These are phyloP conservation scores for Andricus quercusramuli DNA, from an alignment of 2,888 invertebrate genomes.

Conservation along the genomic window DNA sequence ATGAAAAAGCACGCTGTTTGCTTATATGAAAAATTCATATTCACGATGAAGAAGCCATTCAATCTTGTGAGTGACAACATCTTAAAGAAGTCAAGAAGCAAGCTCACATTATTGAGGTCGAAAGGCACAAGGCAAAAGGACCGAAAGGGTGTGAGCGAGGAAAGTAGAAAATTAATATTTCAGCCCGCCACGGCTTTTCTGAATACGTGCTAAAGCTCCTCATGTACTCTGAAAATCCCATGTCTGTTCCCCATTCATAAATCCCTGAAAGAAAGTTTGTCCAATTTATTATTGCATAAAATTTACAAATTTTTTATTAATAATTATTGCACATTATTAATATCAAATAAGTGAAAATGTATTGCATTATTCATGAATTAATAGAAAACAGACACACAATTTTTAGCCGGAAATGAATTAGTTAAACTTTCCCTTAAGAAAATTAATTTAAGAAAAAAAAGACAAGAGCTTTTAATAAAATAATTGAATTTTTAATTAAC, in stretches of 20 bases:
- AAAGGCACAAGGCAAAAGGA: constrained; percentile 42
- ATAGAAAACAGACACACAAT: no score
- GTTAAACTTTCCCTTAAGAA: no score
- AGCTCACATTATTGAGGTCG: constrained; percentile 22
- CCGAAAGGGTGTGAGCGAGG: constrained; percentile 47
- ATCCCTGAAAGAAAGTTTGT: not conserved
- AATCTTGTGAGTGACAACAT: constrained; percentile 32
- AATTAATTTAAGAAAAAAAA: no score
- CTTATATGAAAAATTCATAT: not conserved
- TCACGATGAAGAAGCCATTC: constrained; percentile 17
- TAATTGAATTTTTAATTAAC: no score
- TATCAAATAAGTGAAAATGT: no score
- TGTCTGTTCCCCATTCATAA: not conserved
- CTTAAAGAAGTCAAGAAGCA: constrained; percentile 32
- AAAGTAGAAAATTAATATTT: constrained; percentile 56
- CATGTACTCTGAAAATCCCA: constrained; percentile 13
- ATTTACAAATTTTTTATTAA: no score
- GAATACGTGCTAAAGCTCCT: constrained; percentile 18
- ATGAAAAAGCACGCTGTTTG: not conserved
- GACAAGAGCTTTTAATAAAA: no score
- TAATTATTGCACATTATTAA: no score
- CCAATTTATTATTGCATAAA: not conserved
- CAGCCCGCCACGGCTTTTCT: constrained; percentile 23
- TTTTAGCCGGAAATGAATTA: no score
- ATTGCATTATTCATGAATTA: no score